Percentiles rank a stretch among this genome's conserved stretches.
These are phyloP conservation scores for Hycleus phaleratus DNA, from an alignment of 1,140 invertebrate species.

Conservation along the genomic window DNA sequence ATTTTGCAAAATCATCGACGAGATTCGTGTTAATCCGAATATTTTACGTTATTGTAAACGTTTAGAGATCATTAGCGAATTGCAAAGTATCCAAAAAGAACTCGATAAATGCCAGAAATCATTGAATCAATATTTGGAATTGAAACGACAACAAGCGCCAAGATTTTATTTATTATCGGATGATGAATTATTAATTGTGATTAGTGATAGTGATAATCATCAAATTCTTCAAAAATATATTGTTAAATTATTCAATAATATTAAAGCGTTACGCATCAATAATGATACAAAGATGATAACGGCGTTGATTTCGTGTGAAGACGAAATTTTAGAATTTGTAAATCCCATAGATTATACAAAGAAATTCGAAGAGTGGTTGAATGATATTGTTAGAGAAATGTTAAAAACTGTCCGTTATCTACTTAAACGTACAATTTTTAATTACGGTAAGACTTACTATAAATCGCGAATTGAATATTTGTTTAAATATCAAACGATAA, in stretches of 20 bases:
- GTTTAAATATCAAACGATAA: conserved; percentile 81
- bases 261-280: conserved; percentile 61
- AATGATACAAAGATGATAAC: conserved; percentile 52
- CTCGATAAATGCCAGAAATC: conserved; percentile 87
- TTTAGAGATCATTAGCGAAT: conserved; percentile 62
- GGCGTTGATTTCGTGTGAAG: conserved; percentile 79
- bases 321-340: conserved; percentile 79
- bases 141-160: conserved; percentile 78
- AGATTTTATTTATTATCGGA: conserved; percentile 91
- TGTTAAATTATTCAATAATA: conserved; percentile 93
- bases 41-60: conserved; percentile 70
- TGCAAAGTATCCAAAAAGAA: conserved; percentile 61
- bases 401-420: conserved; percentile 71
- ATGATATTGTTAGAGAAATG: conserved; percentile 74
- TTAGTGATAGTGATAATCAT: conserved; percentile 70
- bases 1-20: conserved; percentile 77
- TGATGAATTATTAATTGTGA: conserved; percentile 80
- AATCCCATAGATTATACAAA: conserved; percentile 47
- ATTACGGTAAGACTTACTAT: conserved; percentile 59
- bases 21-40: conserved; percentile 66
- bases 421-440: conserved; percentile 79
- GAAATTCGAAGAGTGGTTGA: conserved; percentile 88
- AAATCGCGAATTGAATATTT: conserved; percentile 71
- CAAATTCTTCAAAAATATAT: conserved; percentile 81
- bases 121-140: conserved; percentile 80